Conservation (phyloP, 2,888 invertebrate species). For the Schrankia costaestrigalis region DNA sequence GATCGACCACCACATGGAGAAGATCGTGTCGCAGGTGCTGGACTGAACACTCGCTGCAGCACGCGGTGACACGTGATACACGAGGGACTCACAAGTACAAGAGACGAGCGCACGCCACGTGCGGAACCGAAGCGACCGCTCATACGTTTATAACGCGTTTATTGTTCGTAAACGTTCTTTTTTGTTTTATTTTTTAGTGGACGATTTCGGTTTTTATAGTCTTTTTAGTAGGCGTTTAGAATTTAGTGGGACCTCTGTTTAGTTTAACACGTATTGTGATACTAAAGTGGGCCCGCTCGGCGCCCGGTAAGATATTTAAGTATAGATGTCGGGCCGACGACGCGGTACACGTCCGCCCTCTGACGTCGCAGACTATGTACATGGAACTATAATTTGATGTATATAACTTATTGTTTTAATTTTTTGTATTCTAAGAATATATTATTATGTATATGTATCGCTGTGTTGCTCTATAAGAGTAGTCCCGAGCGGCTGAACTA, state of each 20-base stretch:
- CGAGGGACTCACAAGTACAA: no score
- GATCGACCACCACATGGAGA: constrained; percentile 88
- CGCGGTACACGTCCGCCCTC: not conserved
- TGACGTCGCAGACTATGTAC: constrained; percentile 36
- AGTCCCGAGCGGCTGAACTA: constrained; percentile 39
- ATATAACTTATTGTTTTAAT: constrained; percentile 67
- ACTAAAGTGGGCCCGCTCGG: constrained; percentile 66
- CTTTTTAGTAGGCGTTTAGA: constrained; percentile 58
- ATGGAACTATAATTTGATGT: constrained; percentile 74
- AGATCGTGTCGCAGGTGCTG: constrained; percentile 84
- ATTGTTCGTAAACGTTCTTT: constrained; percentile 42
- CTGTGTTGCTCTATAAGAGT: constrained; percentile 60
- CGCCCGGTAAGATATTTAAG: constrained; percentile 66
- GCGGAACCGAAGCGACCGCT: constrained; percentile 10
- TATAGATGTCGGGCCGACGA: constrained; percentile 27
- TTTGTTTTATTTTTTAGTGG: constrained; percentile 51
- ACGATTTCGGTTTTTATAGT: constrained; percentile 61
- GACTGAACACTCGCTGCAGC: constrained; percentile 37
- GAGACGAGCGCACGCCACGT: constrained; percentile 7
- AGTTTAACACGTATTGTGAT: constrained; percentile 74
- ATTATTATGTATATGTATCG: constrained; percentile 47
- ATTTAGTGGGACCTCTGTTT: constrained; percentile 64
- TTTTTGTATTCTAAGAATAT: constrained; percentile 69
- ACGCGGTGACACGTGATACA: not conserved
- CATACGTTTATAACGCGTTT: constrained; percentile 32